phyloP scores from a whole-genome alignment of 2,797 vertebrate genomes.

The Hypotaenidia okinawae region DNA sequence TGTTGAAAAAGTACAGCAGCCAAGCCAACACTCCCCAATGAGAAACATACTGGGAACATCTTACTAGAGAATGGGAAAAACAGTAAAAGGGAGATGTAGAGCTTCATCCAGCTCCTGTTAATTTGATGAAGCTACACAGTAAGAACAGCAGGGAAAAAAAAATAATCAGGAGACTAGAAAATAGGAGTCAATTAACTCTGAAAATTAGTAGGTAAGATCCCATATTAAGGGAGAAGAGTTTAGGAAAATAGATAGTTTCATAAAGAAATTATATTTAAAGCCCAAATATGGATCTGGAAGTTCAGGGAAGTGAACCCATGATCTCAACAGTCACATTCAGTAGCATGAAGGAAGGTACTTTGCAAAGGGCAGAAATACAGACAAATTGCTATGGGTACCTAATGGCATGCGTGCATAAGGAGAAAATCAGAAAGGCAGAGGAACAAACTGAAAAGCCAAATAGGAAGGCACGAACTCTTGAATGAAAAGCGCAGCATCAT shows the following conservation, averaged over 20 bases:
- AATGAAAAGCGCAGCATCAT: neutral
- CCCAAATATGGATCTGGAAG: neutral
- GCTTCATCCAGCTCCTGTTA: neutral
- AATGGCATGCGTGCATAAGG: neutral
- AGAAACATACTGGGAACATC: neutral
- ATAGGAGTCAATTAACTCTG: neutral
- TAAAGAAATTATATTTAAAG: neutral
- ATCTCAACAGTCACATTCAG: neutral
- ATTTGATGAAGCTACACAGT: neutral
- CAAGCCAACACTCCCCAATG: no score
- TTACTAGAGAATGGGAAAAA: neutral
- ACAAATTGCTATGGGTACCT: neutral
- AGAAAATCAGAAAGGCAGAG: neutral
- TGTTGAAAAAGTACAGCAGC: neutral
- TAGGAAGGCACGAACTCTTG: no score
- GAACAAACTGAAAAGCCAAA: no score
- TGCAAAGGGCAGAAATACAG: neutral
- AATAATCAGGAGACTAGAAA: neutral
- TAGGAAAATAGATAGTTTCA: neutral
- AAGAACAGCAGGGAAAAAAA: neutral
- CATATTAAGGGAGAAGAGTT: neutral
- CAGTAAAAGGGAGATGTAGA: neutral
- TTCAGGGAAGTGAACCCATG: neutral
- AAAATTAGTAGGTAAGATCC: neutral
- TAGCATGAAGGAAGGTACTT: neutral